Base-by-base conservation (phyloP, 1,140 invertebrate species). In the Lineus longissimus region DNA sequence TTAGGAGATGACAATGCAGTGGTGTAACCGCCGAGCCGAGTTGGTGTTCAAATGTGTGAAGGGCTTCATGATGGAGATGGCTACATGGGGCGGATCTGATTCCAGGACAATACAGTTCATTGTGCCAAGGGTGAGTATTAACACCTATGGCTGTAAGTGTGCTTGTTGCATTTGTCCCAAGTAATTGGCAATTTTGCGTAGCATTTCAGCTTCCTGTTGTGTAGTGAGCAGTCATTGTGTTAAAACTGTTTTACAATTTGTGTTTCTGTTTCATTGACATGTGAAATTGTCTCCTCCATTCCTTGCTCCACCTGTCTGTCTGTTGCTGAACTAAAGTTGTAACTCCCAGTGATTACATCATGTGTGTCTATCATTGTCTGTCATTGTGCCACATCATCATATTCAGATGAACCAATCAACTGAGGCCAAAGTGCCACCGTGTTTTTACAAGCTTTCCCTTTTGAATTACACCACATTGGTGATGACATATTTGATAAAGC, bases 41-140 rank as follows among this genome's bases (percentile, higher is more conserved):
- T 82, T 99, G 63, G 90, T 98, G 62, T 94, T 97, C 73, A 99
- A 99, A 83, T 99, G 96, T 84, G 91, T 97, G 22, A 99, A 99
- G 86, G 97, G 96, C 0, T 99, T 98, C 79, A 95, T 98, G 92
- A 97, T 99, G 78, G 96, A 98, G 85, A 95, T 95, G 86, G 89
- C 92, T 6, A 88, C 83, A 31, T 83, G 83, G 74, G 92, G 93
- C 64, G 93, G 92, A 22, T 90, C 93, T 15, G 92, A 95, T 77
- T 86, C 95, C 29, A 90, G 91, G 75, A 95, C 91, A 80, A 85
- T 93, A 43, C 91, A 93, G 79, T 92, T 93, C 81, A 79, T 92
- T 59, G 87, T 93, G 13, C 91, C 91, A 25, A 86, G 88, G 82
- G 89, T 90, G 82, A 76, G 71, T 69, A 58, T 57, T n/a, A n/a